A percentile compares a stretch with the other conserved stretches of the same genome.
Evolutionary conservation across 2,888 invertebrate species (phyloP).

Genomic region (Heliothis peltigera): DNA sequence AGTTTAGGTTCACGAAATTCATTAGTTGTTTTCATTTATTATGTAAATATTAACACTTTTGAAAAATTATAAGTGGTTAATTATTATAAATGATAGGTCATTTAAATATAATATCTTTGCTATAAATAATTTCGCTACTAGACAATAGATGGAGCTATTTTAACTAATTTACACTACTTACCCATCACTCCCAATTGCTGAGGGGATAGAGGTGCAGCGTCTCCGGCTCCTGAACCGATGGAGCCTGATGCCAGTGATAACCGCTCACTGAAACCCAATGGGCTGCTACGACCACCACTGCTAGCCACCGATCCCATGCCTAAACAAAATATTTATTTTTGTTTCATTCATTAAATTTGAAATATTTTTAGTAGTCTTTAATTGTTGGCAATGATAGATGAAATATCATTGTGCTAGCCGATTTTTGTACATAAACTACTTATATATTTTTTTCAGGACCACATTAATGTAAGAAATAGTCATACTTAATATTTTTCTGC

Average conservation of each 20-base stretch:
- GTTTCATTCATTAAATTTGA: no score
- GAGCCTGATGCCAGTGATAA: conserved; percentile 92
- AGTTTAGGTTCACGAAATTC: no score
- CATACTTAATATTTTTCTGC: neutral
- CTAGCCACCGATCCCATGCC: conserved; percentile 92
- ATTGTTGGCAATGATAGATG: no score
- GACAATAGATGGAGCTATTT: conserved; percentile 78
- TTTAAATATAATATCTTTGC: neutral
- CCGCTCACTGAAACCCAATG: conserved; percentile 91
- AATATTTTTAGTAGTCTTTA: no score
- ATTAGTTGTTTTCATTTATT: no score
- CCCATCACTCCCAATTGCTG: conserved; percentile 97
- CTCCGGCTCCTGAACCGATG: conserved; percentile 89
- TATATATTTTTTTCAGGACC: no score
- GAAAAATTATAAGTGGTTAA: no score
- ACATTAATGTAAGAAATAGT: neutral
- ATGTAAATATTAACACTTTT: no score
- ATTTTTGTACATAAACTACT: no score
- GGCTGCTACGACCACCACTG: conserved; percentile 91
- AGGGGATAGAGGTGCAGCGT: conserved; percentile 93
- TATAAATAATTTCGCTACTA: conserved; percentile 62
- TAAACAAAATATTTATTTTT: conserved; percentile 47
- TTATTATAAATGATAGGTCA: no score
- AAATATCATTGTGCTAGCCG: no score
- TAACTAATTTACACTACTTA: conserved; percentile 83